Conservation (phyloP, 2,113 vertebrate genomes). For the Callionymus lyra region DNA sequence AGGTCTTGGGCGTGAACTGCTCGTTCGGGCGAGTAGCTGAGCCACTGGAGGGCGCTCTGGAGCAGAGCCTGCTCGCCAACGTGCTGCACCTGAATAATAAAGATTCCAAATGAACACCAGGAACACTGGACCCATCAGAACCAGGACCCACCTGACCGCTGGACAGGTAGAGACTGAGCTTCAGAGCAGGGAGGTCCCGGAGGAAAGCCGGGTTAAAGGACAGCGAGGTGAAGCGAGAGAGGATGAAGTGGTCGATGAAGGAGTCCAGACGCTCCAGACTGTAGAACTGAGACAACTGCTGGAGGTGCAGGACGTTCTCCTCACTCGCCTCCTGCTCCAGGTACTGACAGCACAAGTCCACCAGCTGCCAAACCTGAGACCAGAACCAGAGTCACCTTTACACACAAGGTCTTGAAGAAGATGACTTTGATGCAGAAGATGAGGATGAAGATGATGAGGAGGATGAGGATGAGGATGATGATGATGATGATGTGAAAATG, state of each 20-base stretch:
- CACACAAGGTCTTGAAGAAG: too few species aligned
- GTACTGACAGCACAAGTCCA: slow-evolving; percentile 94
- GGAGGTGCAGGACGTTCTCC: slow-evolving; percentile 89
- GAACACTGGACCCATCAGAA: neutral
- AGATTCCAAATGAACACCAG: neutral
- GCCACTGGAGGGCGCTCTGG: slow-evolving; percentile 82
- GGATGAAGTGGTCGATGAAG: slow-evolving; percentile 83
- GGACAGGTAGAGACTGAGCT: slow-evolving; percentile 78
- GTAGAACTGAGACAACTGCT: slow-evolving; percentile 86
- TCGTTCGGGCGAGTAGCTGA: slow-evolving; percentile 74
- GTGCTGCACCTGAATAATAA: slow-evolving; percentile 75
- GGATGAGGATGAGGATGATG: too few species aligned
- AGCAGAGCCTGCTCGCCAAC: slow-evolving; percentile 80
- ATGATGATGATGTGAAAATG: too few species aligned
- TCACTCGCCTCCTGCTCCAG: slow-evolving; percentile 84
- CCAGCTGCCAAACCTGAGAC: slow-evolving; percentile 78
- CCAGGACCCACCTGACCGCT: slow-evolving; percentile 54
- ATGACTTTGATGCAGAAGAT: too few species aligned
- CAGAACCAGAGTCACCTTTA: too few species aligned
- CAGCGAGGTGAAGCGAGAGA: slow-evolving; percentile 75
- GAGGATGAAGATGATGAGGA: too few species aligned
- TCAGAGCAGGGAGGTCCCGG: slow-evolving; percentile 73
- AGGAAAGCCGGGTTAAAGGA: slow-evolving; percentile 80
- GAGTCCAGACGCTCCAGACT: slow-evolving; percentile 80
- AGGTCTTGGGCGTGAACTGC: slow-evolving; percentile 68